Evolutionary conservation across 2,113 vertebrate genomes (phyloP).

Genomic region (Melanocharis versteri): DNA sequence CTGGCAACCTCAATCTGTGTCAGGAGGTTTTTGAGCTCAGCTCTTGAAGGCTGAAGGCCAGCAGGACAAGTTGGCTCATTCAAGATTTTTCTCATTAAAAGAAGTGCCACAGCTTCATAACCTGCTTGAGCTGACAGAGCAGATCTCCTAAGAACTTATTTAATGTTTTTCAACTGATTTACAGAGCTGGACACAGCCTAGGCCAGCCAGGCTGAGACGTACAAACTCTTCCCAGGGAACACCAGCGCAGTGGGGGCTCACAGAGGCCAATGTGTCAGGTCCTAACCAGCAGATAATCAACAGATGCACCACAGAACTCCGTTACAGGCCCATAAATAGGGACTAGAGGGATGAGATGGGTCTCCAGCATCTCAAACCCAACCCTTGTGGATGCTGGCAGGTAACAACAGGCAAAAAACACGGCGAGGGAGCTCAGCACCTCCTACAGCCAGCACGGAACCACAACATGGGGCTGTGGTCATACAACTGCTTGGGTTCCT

Average conservation of each 20-base stretch:
- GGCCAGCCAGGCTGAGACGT: not conserved
- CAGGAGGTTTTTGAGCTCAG: not conserved
- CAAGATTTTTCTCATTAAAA: not conserved
- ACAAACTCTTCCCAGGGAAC: not conserved
- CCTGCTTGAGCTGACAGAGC: not conserved
- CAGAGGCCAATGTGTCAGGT: not conserved
- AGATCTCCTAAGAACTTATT: not conserved
- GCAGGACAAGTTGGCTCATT: not conserved
- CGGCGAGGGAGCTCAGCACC: fast-evolving
- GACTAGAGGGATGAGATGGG: not conserved
- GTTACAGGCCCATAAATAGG: not conserved
- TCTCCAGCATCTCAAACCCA: not conserved
- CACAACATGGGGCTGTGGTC: not conserved
- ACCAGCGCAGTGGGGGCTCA: not conserved
- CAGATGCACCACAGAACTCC: not conserved
- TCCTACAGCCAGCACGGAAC: not conserved
- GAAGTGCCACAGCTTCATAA: not conserved
- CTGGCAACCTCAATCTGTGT: not conserved
- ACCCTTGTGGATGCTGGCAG: not conserved
- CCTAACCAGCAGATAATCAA: not conserved
- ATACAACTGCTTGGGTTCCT: not conserved
- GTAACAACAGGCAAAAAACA: not conserved
- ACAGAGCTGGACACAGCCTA: not conserved
- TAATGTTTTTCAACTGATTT: not conserved
- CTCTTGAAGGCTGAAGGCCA: not conserved